Evolutionary conservation across 2,113 vertebrate species (phyloP), one percentile per base, ranked within the genome.

Genomic region (Neotoma lepida): DNA sequence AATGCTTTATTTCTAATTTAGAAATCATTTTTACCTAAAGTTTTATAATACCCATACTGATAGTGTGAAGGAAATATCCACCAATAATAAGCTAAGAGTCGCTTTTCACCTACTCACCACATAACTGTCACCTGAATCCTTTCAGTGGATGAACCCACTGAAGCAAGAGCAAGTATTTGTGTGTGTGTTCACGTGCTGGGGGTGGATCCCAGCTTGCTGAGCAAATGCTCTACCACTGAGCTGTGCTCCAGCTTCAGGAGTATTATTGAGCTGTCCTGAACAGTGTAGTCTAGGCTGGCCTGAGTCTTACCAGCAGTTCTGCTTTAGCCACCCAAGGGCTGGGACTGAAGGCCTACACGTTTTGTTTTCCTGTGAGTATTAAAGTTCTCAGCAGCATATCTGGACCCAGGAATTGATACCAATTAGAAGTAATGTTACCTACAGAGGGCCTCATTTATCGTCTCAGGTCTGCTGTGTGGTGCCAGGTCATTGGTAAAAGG

Each of bases 401-500:
- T 66, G 33, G 56, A 93, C 86, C 86, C 20, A 15, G 86, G 74
- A 89, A 94, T 15, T 89, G 86, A 73, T 87, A 87, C 30, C 70
- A 73, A 0, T 64, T 92, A 44, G 51, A 14, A 95, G 93, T 96
- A 94, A 92, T 76, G 30, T 82, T 89, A 89, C 20, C 73, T 49
- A 54, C n/a, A 63, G 63, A 94, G 74, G 93, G 22, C 63, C 68
- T 89, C 71, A 70, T 54, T 39, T 93, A 61, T 88, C 81, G 90
- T 64, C 20, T 66, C 94, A 76, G 41, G 39, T 86, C 80, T 92
- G 49, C 87, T 90, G 2, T 26, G 2, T 56, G 2, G 68, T 90
- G 93, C 49, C 41, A 66, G 64, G 84, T 85, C 76, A 41, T 58
- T 88, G 86, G 82, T 94, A 54, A 82, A 93, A 85, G 80, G 94